Evolutionary conservation across 2,113 vertebrate genomes (phyloP).

Genomic region (Natator depressus): DNA sequence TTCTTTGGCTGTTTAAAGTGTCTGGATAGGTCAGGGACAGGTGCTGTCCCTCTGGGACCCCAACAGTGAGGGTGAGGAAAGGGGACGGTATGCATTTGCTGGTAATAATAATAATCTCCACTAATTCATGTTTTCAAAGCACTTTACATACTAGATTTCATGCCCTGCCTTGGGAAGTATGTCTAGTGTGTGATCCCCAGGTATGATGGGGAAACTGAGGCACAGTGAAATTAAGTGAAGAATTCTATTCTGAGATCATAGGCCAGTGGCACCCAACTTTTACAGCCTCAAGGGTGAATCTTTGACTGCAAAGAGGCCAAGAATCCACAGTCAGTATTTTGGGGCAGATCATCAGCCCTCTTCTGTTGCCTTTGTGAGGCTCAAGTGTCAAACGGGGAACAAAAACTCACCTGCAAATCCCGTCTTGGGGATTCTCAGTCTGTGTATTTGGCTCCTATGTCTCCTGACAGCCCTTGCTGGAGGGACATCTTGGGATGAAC

Average conservation of each 20-base stretch:
- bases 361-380: neutral
- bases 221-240: neutral
- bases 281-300: neutral
- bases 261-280: neutral
- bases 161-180: neutral
- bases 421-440: neutral
- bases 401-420: neutral
- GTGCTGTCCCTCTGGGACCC: neutral
- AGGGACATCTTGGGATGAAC: neutral
- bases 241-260: neutral
- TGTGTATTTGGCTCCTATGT: neutral
- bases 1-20: neutral
- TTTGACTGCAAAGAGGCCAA: neutral
- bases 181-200: fast-evolving
- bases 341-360: neutral
- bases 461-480: neutral
- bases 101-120: neutral
- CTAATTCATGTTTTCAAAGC: neutral
- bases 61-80: neutral
- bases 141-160: neutral
- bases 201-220: neutral
- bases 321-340: fast-evolving
- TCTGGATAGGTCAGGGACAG: neutral
- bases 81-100: neutral
- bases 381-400: neutral